phyloP scores from a whole-genome alignment of 2,113 vertebrate genomes.

The Gopherus flavomarginatus region DNA sequence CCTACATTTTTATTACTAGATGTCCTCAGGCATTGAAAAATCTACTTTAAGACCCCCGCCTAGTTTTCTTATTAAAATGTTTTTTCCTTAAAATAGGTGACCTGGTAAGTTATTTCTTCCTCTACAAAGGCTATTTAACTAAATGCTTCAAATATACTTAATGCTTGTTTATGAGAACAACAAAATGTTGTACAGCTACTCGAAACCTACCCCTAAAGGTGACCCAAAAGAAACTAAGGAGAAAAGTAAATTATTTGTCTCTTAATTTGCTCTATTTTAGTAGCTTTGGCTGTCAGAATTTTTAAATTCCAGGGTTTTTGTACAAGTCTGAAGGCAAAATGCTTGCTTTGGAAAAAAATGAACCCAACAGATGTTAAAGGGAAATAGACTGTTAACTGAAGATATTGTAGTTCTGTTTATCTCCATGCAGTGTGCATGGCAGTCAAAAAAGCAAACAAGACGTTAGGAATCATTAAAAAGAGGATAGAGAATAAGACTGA shows the following conservation, averaged over 20 bases:
- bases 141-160: neutral
- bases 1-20: neutral
- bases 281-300: neutral
- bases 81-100: too few species aligned
- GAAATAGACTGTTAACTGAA: neutral
- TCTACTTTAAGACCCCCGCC: neutral
- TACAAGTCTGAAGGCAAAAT: neutral
- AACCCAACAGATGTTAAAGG: neutral
- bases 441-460: too few species aligned
- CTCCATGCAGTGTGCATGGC: too few species aligned
- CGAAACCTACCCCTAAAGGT: neutral
- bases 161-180: neutral
- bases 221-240: neutral
- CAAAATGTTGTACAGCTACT: neutral
- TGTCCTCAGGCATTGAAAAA: neutral
- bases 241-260: neutral
- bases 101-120: neutral
- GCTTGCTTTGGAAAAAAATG: neutral
- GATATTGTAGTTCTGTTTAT: neutral
- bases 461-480: too few species aligned
- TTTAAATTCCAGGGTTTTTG: neutral
- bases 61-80: neutral
- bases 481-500: too few species aligned
- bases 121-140: neutral
- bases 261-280: neutral